phyloP scores from a whole-genome alignment of 92 coral and sea anemone genomes.

The Siderastrea radians region DNA sequence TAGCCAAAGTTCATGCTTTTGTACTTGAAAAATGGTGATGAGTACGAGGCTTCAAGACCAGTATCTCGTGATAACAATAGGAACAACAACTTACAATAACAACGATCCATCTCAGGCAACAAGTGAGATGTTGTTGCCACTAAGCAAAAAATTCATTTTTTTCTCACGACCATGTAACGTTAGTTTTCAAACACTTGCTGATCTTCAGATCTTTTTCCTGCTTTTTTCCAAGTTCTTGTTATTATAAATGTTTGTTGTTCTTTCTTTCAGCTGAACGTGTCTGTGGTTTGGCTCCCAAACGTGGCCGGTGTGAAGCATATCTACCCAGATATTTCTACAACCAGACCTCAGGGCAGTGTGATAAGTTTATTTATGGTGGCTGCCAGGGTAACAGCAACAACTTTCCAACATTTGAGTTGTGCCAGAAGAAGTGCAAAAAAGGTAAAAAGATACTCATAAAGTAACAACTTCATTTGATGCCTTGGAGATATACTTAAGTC shows the following conservation, averaged over 20 bases:
- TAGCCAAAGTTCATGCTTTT: no score
- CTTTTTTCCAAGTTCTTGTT: background rate
- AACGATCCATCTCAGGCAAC: background rate
- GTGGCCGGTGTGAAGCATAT: slow-evolving; percentile 51
- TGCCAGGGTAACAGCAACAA: slow-evolving; percentile 67
- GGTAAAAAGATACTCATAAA: slow-evolving; percentile 6
- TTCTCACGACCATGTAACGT: no score
- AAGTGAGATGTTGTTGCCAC: background rate
- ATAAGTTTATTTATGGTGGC: slow-evolving; percentile 70
- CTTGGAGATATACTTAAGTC: no score
- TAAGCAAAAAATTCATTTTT: background rate
- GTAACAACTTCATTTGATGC: no score
- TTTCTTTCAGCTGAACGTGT: slow-evolving; percentile 34
- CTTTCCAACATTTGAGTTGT: slow-evolving; percentile 52
- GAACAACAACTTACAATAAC: no score
- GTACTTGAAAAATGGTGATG: no score
- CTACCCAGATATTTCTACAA: slow-evolving; percentile 57
- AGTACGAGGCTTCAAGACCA: no score
- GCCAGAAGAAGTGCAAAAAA: slow-evolving; percentile 41
- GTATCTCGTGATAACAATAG: no score
- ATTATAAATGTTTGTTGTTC: background rate
- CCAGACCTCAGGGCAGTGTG: slow-evolving; percentile 53
- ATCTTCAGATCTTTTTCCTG: background rate
- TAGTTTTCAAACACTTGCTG: background rate
- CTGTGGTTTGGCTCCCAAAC: slow-evolving; percentile 40